Evolutionary conservation across 2,113 vertebrate species (phyloP), one percentile per base, ranked within the genome.

Genomic region (Nematolebias whitei): DNA sequence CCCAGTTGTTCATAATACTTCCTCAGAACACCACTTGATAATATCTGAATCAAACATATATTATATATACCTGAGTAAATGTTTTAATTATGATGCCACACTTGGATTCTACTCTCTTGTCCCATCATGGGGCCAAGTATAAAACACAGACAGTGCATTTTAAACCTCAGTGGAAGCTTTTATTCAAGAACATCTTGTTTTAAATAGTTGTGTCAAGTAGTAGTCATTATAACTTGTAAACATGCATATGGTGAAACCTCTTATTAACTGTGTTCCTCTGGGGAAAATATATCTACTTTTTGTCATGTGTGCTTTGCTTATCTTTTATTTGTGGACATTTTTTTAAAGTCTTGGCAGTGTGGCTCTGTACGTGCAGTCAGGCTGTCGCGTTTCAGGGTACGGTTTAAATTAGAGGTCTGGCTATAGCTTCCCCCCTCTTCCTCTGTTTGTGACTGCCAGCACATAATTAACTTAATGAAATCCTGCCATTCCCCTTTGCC

Each of bases 381-480:
- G 78, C 91, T 93, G 93, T 94, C 92, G 89, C 92, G 82, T 94
- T 94, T 90, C 93, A 94, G 93, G 94, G 93, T 94, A 93, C 93
- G 94, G 94, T 95, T 96, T 95, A 94, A 93, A 96, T 96, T 95
- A 96, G 92, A 93, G 93, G 91, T 86, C 93, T 94, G 93, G 92
- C 93, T 94, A 87, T 88, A 93, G 93, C 93, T 94, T 91, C 93
- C 90, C 91, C 92, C 92, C 83, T n/a, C 90, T 93, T 93, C 92
- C 92, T 92, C 91, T 94, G 93, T 94, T 93, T 93, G 90, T 92
- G 93, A 93, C 92, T 95, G 95, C 95, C 94, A 96, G 94, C 93
- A 95, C 94, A 94, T 94, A 93, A 96, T 96, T 96, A 95, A 93
- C 93, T 93, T 96, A 95, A 96, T 96, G 94, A 96, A 96, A 96